Evolutionary conservation across 2,797 vertebrate species (phyloP).

Genomic region (Pelochelys cantorii): DNA sequence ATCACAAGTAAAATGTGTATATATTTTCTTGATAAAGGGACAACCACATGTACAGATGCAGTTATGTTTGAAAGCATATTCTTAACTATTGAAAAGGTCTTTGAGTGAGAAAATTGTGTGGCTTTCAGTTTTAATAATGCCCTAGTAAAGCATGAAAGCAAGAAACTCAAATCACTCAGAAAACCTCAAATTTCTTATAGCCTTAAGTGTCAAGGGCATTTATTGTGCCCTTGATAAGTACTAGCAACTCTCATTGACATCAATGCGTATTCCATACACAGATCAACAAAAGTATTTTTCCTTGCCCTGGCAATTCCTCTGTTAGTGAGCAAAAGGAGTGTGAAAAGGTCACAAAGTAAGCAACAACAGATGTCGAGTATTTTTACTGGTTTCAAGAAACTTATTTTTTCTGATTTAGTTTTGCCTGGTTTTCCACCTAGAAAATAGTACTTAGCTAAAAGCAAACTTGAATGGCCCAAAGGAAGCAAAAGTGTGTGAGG

Average conservation of each 20-base stretch:
- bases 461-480: background rate
- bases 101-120: slow-evolving; percentile 74
- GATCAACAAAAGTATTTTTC: slow-evolving; percentile 66
- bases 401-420: background rate
- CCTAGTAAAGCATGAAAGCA: slow-evolving; percentile 64
- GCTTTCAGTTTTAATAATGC: slow-evolving; percentile 79
- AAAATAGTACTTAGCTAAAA: background rate
- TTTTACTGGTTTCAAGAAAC: slow-evolving; percentile 48
- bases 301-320: slow-evolving; percentile 41
- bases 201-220: slow-evolving; percentile 68
- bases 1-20: slow-evolving; percentile 71
- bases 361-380: slow-evolving; percentile 36
- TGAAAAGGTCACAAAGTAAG: slow-evolving; percentile 71
- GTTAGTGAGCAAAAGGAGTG: slow-evolving; percentile 48
- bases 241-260: slow-evolving; percentile 39
- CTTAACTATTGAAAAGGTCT: slow-evolving; percentile 79
- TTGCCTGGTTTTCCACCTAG: background rate
- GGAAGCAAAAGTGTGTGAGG: slow-evolving; percentile 5
- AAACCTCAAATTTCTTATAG: slow-evolving; percentile 54
- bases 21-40: slow-evolving; percentile 71
- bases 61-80: slow-evolving; percentile 78
- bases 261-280: slow-evolving; percentile 49
- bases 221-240: slow-evolving; percentile 62
- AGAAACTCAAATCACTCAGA: slow-evolving; percentile 73
- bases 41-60: slow-evolving; percentile 67